Base-by-base conservation (phyloP, 2,888 invertebrate species). In the Cheilosia vulpina region DNA sequence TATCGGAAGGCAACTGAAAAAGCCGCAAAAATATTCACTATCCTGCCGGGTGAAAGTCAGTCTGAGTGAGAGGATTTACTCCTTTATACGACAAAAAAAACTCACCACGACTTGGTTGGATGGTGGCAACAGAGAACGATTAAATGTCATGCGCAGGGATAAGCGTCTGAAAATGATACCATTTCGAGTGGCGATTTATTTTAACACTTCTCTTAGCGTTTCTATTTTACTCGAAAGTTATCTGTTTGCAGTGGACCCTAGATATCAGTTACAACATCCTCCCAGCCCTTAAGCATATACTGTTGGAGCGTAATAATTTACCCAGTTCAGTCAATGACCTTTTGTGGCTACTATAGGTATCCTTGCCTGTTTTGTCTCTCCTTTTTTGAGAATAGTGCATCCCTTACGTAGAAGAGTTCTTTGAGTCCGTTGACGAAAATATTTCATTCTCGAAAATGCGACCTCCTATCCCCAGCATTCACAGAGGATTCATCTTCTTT, bases 1-100 rank as follows among this genome's bases (percentile, higher is more conserved):
- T 72, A 81, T 81, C 85, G 85, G 57, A 81, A 52, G 81, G 76
- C 62, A 72, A 85, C 85, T 85, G 72, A 62, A 77, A 85, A 81
- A 69, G 60, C 66, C 62, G 57, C 62, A 72, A 57, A 62, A 4
- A 50, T 66, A 63, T 19, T 76, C 34, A 41, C 17, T 38, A 69
- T 50, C 15, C 2, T 21, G 57, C 65, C 65, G 65, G 63, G 43
- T 62, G 21, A 21, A 60, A 58, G 45, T 34, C 24, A 11, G n/a
- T 52, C 19, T 45, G 72, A 73, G 66, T 83, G 53, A 68, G 75
- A 79, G 43, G n/a, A 52, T 38, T 72, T 45, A 34, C 17, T n/a
- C 17, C n/a, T 38, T 38, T 13, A 34, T 3, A 31, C 9, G 13
- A 4, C 1, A 4, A 11, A 38, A 11, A 4, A 60, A 75, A 69